Percentiles rank a stretch among this genome's conserved stretches.
phyloP scores from a whole-genome alignment of 64 coral and sea anemone genomes.

The Montipora capricornis region DNA sequence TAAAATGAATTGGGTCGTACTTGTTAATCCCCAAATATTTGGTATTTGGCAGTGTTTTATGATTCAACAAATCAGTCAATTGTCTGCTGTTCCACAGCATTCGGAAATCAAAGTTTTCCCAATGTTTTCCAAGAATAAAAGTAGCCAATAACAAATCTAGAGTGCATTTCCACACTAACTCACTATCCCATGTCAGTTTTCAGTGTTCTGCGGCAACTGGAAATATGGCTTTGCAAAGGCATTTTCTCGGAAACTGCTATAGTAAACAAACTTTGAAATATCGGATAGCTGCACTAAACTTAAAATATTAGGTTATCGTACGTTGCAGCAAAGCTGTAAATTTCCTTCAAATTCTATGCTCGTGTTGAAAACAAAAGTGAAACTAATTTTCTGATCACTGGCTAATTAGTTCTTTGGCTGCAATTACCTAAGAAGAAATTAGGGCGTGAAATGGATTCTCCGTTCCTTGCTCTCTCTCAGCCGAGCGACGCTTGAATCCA shows the following conservation, averaged over 20 bases:
- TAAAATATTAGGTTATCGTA: no score
- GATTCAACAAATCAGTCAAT: not conserved
- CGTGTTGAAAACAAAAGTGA: not conserved
- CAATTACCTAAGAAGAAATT: not conserved
- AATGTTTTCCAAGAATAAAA: no score
- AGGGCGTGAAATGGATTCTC: not conserved
- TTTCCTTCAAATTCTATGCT: not conserved
- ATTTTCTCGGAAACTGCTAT: conserved; percentile 1
- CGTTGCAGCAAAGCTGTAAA: no score
- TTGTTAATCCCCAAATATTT: not conserved
- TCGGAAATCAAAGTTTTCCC: no score
- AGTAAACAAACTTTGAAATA: not conserved
- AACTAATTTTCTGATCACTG: not conserved
- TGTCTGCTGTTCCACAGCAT: no score
- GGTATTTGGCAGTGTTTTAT: not conserved
- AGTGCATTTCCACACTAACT: no score
- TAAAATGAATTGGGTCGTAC: not conserved
- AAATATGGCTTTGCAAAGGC: not conserved
- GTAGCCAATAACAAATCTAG: no score
- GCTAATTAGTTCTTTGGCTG: no score
- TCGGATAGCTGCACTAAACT: no score
- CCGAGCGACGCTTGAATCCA: no score
- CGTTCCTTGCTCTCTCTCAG: no score
- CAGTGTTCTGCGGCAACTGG: not conserved
- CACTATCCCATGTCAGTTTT: not conserved